These are phyloP conservation scores for Thymallus thymallus DNA, from an alignment of 2,113 vertebrate genomes.

Conservation along the genomic window DNA sequence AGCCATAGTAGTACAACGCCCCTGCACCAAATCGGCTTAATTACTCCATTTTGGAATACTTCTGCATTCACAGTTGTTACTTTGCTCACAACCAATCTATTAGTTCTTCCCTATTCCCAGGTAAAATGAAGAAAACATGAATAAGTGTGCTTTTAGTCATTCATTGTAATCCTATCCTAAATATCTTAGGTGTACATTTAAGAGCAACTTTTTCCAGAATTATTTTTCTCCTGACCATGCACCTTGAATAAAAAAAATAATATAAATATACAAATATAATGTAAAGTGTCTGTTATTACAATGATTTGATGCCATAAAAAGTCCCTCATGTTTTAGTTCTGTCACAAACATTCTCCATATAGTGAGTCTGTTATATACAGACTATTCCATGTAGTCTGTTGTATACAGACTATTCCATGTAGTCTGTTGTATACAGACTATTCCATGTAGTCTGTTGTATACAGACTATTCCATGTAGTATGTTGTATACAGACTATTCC, in stretches of 20 bases:
- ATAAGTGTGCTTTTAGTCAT: background rate
- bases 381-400: background rate
- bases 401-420: background rate
- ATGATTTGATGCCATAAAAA: too few species aligned
- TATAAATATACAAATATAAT: too few species aligned
- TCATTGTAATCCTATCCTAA: background rate
- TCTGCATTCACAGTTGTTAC: constrained; percentile 22
- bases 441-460: background rate
- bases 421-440: background rate
- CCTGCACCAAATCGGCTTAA: background rate
- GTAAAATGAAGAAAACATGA: background rate
- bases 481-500: background rate
- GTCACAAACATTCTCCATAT: background rate
- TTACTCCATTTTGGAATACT: constrained; percentile 21
- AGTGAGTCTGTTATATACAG: too few species aligned
- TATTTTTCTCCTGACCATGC: too few species aligned
- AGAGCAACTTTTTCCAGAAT: background rate
- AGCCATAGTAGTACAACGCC: too few species aligned
- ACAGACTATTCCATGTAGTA: background rate
- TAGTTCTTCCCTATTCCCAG: constrained; percentile 7
- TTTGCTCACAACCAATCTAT: background rate
- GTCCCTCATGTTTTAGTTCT: too few species aligned
- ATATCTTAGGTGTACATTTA: background rate
- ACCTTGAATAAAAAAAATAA: too few species aligned
- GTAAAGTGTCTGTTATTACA: too few species aligned